These are phyloP conservation scores for Platalea minor DNA, from an alignment of 2,797 vertebrate genomes.

Conservation along the genomic window DNA sequence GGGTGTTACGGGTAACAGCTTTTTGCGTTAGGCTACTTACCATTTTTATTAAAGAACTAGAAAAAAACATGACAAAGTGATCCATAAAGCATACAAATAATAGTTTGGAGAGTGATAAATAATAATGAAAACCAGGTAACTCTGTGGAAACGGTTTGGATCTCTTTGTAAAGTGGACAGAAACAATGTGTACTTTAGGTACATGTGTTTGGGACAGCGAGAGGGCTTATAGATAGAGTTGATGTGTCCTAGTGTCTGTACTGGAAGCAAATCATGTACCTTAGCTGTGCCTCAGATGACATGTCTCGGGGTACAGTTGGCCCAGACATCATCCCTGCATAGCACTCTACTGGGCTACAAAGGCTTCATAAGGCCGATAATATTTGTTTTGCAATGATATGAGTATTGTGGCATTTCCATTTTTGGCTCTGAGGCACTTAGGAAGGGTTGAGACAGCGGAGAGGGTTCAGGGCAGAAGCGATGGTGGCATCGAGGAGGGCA, in stretches of 20 bases:
- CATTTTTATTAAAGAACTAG: background rate
- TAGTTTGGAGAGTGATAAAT: background rate
- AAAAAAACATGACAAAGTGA: background rate
- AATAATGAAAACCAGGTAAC: background rate
- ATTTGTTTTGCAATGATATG: background rate
- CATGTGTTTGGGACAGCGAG: background rate
- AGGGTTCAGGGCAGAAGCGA: background rate
- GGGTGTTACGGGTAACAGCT: background rate
- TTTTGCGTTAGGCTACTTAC: background rate
- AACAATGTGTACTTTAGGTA: background rate
- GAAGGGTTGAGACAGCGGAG: background rate
- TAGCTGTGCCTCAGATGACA: background rate
- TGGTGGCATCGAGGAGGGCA: background rate
- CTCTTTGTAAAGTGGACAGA: background rate
- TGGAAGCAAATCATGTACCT: background rate
- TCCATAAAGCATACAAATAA: background rate
- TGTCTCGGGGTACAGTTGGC: background rate
- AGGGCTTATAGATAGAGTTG: background rate
- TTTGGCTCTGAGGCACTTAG: background rate
- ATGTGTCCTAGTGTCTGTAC: background rate
- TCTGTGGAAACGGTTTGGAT: background rate
- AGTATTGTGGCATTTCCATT: background rate
- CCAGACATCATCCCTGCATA: background rate
- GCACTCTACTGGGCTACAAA: background rate
- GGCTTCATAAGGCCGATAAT: background rate